These are phyloP conservation scores for Pyrocephalus nanus DNA, from an alignment of 2,797 vertebrate species.

Conservation along the genomic window DNA sequence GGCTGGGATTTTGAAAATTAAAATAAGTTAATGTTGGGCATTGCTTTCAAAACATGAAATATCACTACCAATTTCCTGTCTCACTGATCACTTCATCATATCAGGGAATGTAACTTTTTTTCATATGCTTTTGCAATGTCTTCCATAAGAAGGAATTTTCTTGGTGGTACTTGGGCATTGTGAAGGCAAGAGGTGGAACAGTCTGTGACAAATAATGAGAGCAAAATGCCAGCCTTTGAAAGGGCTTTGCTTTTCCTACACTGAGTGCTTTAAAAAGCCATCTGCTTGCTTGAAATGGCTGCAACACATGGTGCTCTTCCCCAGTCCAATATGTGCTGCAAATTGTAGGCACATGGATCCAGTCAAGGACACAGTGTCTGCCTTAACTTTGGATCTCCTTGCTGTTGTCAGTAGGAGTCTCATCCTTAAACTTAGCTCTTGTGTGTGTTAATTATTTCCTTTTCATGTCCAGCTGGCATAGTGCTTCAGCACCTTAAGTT, in stretches of 20 bases:
- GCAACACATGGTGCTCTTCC: conserved; percentile 53
- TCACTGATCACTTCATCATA: not conserved
- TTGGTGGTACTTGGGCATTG: not conserved
- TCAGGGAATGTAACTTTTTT: not conserved
- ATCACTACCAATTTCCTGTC: not conserved
- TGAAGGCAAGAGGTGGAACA: conserved; percentile 49
- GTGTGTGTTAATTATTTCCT: conserved; percentile 79
- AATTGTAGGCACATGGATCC: conserved; percentile 51
- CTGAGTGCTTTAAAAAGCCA: not conserved
- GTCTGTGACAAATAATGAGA: conserved; percentile 37
- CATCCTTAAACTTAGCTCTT: conserved; percentile 57
- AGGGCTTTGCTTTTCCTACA: conserved; percentile 46
- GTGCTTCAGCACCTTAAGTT: conserved; percentile 74
- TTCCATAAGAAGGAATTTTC: not conserved
- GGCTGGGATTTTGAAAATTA: not conserved
- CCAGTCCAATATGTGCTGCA: conserved; percentile 49
- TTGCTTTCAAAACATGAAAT: not conserved
- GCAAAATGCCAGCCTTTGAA: conserved; percentile 50
- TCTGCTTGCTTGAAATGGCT: conserved; percentile 62
- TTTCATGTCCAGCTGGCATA: conserved; percentile 74
- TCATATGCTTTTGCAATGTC: not conserved
- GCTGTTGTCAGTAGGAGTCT: conserved; percentile 70
- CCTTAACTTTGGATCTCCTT: conserved; percentile 72
- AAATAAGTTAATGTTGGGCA: not conserved
- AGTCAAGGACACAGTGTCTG: conserved; percentile 66